phyloP scores from a whole-genome alignment of 2,888 invertebrate genomes.

The Xanthostigma xanthostigma region DNA sequence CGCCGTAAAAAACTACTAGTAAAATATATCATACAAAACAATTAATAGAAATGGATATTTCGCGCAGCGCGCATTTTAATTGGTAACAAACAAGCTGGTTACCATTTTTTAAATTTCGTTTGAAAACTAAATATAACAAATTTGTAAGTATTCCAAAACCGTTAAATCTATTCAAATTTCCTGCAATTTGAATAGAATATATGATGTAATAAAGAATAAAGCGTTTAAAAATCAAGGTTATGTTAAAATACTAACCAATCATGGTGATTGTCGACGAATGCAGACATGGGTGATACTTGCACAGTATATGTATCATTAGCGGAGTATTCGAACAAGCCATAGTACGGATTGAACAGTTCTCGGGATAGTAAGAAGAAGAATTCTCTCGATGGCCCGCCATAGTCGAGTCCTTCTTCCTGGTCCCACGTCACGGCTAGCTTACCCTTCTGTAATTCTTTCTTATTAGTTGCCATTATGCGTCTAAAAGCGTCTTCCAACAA shows the following conservation, averaged over 20 bases:
- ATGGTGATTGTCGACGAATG: slow-evolving; percentile 92
- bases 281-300: slow-evolving; percentile 88
- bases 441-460: slow-evolving; percentile 89
- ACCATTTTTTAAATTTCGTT: no score
- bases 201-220: no score
- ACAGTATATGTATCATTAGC: slow-evolving; percentile 97
- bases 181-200: no score
- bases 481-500: slow-evolving; percentile 91
- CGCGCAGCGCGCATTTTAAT: no score
- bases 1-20: no score
- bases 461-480: slow-evolving; percentile 89
- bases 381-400: slow-evolving; percentile 93
- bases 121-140: no score
- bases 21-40: no score
- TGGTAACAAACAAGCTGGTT: no score
- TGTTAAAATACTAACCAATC: slow-evolving; percentile 55
- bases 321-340: slow-evolving; percentile 95
- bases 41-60: no score
- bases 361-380: slow-evolving; percentile 96
- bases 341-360: slow-evolving; percentile 96
- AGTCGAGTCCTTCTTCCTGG: slow-evolving; percentile 93
- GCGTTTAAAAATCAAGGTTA: background rate
- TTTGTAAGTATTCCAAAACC: no score
- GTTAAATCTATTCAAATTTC: no score
- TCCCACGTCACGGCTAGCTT: slow-evolving; percentile 88